Base-by-base conservation (phyloP, 2,797 vertebrate species). In the Oreortyx pictus region DNA sequence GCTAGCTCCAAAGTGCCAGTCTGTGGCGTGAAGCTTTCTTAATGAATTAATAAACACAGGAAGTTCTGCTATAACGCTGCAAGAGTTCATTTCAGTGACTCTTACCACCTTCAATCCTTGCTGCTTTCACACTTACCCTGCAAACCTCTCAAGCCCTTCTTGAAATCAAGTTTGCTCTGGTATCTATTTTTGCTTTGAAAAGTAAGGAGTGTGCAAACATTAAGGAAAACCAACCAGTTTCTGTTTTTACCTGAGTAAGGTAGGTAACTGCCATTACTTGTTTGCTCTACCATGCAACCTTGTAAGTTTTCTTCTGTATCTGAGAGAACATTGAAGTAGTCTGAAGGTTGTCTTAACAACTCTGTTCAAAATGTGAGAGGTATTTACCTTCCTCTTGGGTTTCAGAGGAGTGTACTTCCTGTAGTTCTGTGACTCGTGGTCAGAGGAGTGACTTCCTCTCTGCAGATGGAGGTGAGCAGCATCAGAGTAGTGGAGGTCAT, bases 181-280 rank as follows among this genome's bases (percentile, higher is more conserved):
- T 91, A 88, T 88, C 93, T 93, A 43, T 94, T 96, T 95, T 88
- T 92, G 75, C 35, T 83, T 61, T 74, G 78, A 71, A 83, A 88
- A 65, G 85, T 87, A 80, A 96, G 83, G 86, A 95, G 89, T 92
- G 92, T 94, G 88, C 88, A 93, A 90, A 91, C 92, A 81, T 77
- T 82, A 62, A 91, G 89, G 80, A 95, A 95, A 92, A 93, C 8
- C 13, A 88, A 71, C 93, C 87, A 84, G 52, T 86, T 95, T 89
- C 89, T 94, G 81, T 93, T 95, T 95, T 95, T 91, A 82, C 85
- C 43, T 82, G 74, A 71, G 64, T 91, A 74, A 77, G 52, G 64
- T 61, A 80, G 82, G 86, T 92, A 88, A 88, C 73, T 88, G 64
- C n/a, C 8, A 13, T 49, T 82, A 37, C 61, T 78, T 92, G 39